Conservation (phyloP, 2,797 vertebrate genomes). For the Typhlichthys subterraneus region DNA sequence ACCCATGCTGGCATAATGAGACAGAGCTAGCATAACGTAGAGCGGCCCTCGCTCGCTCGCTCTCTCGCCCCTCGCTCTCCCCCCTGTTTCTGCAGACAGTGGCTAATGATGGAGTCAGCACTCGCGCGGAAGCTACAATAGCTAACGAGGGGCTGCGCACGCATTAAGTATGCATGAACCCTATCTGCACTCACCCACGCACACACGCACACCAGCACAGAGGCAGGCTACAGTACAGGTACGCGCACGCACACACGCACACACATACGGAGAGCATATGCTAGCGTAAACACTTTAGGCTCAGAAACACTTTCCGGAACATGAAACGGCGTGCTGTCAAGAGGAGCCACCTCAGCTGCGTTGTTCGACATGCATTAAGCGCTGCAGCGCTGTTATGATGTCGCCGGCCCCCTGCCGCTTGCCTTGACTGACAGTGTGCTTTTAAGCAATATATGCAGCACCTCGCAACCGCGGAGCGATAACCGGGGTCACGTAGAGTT, state of each 20-base stretch:
- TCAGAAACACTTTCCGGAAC: constrained; percentile 43
- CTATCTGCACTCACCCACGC: constrained; percentile 37
- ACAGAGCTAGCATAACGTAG: too few relatives aligned
- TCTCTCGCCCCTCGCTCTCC: too few relatives aligned
- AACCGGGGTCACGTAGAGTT: constrained; percentile 69
- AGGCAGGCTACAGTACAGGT: constrained; percentile 28
- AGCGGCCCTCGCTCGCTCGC: too few relatives aligned
- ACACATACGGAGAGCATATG: constrained; percentile 4
- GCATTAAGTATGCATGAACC: constrained; percentile 71
- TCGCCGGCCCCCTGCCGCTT: constrained; percentile 59
- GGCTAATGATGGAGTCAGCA: constrained; percentile 63
- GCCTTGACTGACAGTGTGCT: constrained; percentile 71
- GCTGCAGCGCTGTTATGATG: constrained; percentile 73
- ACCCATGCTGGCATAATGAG: too few relatives aligned
- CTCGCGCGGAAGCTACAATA: constrained; percentile 40
- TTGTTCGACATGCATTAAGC: constrained; percentile 74
- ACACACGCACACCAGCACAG: constrained; percentile 13
- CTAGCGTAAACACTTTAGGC: not conserved
- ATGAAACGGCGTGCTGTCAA: constrained; percentile 49
- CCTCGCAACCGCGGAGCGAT: constrained; percentile 57
- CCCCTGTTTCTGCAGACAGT: constrained; percentile 5
- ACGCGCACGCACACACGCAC: constrained; percentile 4
- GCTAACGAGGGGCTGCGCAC: constrained; percentile 66
- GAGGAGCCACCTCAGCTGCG: constrained; percentile 67
- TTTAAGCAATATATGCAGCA: constrained; percentile 60